phyloP scores from a whole-genome alignment of 2,113 vertebrate genomes.

The Misgurnus anguillicaudatus region DNA sequence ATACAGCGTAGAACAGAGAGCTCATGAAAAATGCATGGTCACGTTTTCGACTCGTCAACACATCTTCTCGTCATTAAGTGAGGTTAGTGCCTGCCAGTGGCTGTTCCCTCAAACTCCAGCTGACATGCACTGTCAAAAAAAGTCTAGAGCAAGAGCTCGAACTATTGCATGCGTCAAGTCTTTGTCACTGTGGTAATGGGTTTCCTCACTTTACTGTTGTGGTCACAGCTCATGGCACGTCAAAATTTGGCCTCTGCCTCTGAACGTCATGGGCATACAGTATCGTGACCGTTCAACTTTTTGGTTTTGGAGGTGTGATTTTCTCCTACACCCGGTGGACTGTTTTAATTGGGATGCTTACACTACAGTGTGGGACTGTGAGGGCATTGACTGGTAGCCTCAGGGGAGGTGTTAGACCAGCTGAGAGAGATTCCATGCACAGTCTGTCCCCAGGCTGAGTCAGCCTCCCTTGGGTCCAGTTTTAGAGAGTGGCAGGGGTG shows the following conservation, averaged over 20 bases:
- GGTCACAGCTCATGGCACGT: not conserved
- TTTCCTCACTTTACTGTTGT: not conserved
- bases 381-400: slow-evolving; percentile 2
- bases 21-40: slow-evolving; percentile 51
- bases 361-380: not conserved
- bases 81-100: slow-evolving; percentile 16
- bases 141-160: not conserved
- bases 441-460: slow-evolving; percentile 26
- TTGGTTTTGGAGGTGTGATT: not conserved
- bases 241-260: not conserved
- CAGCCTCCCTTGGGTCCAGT: slow-evolving; percentile 28
- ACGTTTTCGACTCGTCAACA: slow-evolving; percentile 41
- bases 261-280: not conserved
- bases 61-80: slow-evolving; percentile 37
- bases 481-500: slow-evolving; percentile 1
- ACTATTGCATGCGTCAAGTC: slow-evolving; percentile 10
- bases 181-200: slow-evolving; percentile 23
- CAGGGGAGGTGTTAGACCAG: not conserved
- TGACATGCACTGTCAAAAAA: slow-evolving; percentile 30
- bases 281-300: not conserved
- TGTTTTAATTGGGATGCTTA: slow-evolving; percentile 34
- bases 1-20: slow-evolving; percentile 15
- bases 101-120: slow-evolving; percentile 28
- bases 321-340: not conserved
- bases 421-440: slow-evolving; percentile 12